Percentiles rank a stretch among this genome's conserved stretches.
Conservation (phyloP, 2,797 vertebrate genomes). For the Neostethus bicornis region DNA sequence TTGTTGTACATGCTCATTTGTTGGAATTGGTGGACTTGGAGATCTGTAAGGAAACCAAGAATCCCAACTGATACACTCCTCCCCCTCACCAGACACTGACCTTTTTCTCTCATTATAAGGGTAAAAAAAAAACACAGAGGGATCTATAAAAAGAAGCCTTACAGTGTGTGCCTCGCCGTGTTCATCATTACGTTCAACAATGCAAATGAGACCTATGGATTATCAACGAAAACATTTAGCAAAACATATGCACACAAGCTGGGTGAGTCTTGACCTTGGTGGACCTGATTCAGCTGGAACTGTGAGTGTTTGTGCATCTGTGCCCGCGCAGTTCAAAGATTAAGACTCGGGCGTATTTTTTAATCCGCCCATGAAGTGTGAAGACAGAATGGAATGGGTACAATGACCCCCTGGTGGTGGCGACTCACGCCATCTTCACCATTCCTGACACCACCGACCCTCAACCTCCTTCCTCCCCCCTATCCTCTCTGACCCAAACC, state of each 20-base stretch:
- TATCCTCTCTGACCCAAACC: conserved; percentile 19
- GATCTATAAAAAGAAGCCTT: conserved; percentile 73
- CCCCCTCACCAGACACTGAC: conserved; percentile 86
- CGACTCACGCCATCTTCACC: conserved; percentile 73
- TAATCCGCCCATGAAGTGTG: conserved; percentile 79
- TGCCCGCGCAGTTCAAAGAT: conserved; percentile 76
- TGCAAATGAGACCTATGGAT: conserved; percentile 72
- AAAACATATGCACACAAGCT: conserved; percentile 43
- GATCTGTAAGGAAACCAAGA: conserved; percentile 90
- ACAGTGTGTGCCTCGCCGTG: conserved; percentile 77
- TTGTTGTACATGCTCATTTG: conserved; percentile 95
- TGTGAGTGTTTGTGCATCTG: conserved; percentile 50
- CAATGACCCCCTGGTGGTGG: conserved; percentile 70
- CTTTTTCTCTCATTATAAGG: conserved; percentile 88
- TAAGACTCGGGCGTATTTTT: conserved; percentile 74
- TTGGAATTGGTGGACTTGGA: conserved; percentile 90
- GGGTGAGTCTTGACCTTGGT: conserved; percentile 52
- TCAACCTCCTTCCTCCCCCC: conserved; percentile 65
- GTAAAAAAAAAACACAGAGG: conserved; percentile 33
- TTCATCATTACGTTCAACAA: conserved; percentile 55
- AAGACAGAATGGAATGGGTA: conserved; percentile 73
- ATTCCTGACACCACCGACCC: conserved; percentile 67
- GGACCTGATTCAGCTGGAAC: conserved; percentile 34
- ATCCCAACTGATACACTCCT: conserved; percentile 84
- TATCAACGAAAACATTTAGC: conserved; percentile 57